Evolutionary conservation across 2,888 invertebrate species (phyloP), one percentile per base, ranked within the genome.

Genomic region (Eudemis profundana): DNA sequence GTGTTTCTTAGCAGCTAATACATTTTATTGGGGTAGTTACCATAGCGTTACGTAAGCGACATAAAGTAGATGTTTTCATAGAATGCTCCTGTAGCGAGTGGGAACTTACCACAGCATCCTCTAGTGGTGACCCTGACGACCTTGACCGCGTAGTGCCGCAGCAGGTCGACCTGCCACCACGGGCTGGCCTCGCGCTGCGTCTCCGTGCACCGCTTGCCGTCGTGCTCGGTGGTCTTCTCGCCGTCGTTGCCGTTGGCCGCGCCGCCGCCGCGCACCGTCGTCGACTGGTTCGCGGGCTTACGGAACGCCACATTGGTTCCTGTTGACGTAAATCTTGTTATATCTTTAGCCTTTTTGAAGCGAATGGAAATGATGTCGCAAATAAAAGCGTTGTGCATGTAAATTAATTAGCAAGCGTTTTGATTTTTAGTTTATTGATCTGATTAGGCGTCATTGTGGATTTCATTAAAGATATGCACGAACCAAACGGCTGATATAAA

Each of bases 121-220:
- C 96, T 93, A 0, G 97, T 97, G 8, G 97, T 97, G 54, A 98
- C 96, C 69, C 97, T 91, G 42, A 98, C 96, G 40, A 97, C 97
- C 81, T 96, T 95, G 59, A 98, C 95, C 0, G 97, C 94, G 83
- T 97, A 97, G 27, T 97, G 95, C 64, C 95, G 92, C 40, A 98
- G 92, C 49, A 98, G 91, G 83, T 98, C 97, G 7, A 98, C 97
- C 75, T 96, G 95, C 98, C 98, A 98, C 97, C 97, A 98, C 0
- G 98, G 98, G 19, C 97, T 97, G 0, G 96, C 95, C 79, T 98
- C 98, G 67, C 96, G 94, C 81, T 96, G 96, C 0, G 98, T 98
- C 90, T 98, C 97, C 0, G 97, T 96, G 84, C 98, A 98, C 69
- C 96, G 93, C 80, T 96, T 95, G 12, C 96, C 97, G 75, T 98